Evolutionary conservation across 2,888 invertebrate species (phyloP).

Genomic region (Lacanobia wlatinum): DNA sequence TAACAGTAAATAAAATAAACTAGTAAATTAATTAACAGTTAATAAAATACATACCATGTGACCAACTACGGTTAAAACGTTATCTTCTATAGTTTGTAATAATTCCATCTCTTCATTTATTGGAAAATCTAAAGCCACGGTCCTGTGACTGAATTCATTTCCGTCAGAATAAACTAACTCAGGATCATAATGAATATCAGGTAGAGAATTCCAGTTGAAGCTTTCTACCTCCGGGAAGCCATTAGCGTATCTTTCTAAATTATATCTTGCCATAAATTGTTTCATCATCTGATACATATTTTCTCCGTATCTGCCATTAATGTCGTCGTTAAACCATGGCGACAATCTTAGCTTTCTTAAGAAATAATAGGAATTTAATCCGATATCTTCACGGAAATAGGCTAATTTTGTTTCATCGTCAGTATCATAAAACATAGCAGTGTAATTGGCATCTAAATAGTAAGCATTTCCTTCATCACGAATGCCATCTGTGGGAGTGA

Average conservation of each 20-base stretch:
- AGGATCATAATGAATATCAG: slow-evolving; percentile 90
- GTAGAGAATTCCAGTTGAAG: slow-evolving; percentile 87
- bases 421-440: slow-evolving; percentile 80
- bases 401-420: slow-evolving; percentile 91
- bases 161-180: slow-evolving; percentile 92
- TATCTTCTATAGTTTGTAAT: slow-evolving; percentile 82
- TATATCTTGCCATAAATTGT: slow-evolving; percentile 93
- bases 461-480: slow-evolving; percentile 83
- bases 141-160: slow-evolving; percentile 91
- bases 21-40: too few species aligned
- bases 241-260: slow-evolving; percentile 93
- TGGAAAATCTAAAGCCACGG: slow-evolving; percentile 80
- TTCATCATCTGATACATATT: slow-evolving; percentile 92
- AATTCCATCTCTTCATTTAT: slow-evolving; percentile 76
- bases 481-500: slow-evolving; percentile 74
- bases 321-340: slow-evolving; percentile 89
- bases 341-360: slow-evolving; percentile 89
- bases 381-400: slow-evolving; percentile 94
- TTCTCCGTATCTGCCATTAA: slow-evolving; percentile 91
- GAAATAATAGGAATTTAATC: slow-evolving; percentile 92
- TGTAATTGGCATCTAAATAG: slow-evolving; percentile 83
- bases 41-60: slow-evolving; percentile 79
- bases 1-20: too few species aligned
- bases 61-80: slow-evolving; percentile 74
- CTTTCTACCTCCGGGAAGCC: slow-evolving; percentile 90